Percentiles rank a stretch among this genome's conserved stretches.
phyloP scores from a whole-genome alignment of 2,888 invertebrate genomes.

The Thereva unica region DNA sequence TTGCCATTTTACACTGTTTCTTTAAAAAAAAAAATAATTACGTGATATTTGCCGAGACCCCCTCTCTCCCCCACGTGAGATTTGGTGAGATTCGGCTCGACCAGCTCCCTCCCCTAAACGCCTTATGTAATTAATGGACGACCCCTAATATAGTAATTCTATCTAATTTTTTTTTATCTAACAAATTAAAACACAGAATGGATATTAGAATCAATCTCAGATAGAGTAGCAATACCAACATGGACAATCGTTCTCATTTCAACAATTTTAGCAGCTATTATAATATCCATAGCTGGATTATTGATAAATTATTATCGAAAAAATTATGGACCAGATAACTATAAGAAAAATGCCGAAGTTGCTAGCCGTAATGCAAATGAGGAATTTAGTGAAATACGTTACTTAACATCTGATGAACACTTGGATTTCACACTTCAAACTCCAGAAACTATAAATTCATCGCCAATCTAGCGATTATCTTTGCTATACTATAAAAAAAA shows the following conservation, averaged over 20 bases:
- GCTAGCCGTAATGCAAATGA: conserved; percentile 24
- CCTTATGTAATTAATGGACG: too few relatives aligned
- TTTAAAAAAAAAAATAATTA: too few relatives aligned
- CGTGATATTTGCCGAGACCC: too few relatives aligned
- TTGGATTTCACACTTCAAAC: conserved; percentile 41
- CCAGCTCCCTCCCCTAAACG: too few relatives aligned
- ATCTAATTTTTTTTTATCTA: too few relatives aligned
- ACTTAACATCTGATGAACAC: conserved; percentile 41
- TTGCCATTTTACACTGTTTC: too few relatives aligned
- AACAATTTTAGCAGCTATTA: not conserved
- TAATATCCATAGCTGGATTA: conserved; percentile 2
- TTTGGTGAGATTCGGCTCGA: too few relatives aligned
- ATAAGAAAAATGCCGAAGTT: conserved; percentile 35
- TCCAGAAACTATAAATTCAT: not conserved
- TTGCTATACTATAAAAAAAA: too few relatives aligned
- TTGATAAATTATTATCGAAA: conserved; percentile 21
- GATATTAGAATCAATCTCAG: not conserved
- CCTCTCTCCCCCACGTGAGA: too few relatives aligned
- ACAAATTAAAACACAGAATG: too few relatives aligned
- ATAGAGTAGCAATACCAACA: not conserved
- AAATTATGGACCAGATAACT: conserved; percentile 33
- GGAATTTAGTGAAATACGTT: conserved; percentile 43
- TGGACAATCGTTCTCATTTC: conserved; percentile 4
- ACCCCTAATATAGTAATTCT: too few relatives aligned
- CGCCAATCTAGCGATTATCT: not conserved